Conservation (phyloP, 2,888 invertebrate species). For the Scelioninae gen. 1 region DNA sequence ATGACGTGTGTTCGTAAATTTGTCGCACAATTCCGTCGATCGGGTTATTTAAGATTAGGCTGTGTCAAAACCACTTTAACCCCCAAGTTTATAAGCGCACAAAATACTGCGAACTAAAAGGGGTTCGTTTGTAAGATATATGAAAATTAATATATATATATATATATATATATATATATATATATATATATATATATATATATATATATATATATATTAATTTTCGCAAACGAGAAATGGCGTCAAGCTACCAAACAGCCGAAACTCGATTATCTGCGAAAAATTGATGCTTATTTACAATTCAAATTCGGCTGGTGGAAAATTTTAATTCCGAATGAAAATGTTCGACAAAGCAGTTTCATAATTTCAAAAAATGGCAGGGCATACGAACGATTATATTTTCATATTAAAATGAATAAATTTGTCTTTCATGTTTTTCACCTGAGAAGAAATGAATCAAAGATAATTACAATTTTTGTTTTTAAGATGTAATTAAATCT, state of each 20-base stretch:
- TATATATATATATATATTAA: not conserved
- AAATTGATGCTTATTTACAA: slow-evolving; percentile 55
- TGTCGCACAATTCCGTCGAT: slow-evolving; percentile 9
- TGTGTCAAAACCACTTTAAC: slow-evolving; percentile 32
- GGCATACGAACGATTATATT: slow-evolving; percentile 9
- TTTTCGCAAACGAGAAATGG: too few relatives aligned
- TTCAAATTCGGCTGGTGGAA: slow-evolving; percentile 33
- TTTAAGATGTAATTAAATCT: too few relatives aligned
- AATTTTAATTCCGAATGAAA: slow-evolving; percentile 38
- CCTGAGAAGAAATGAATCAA: too few relatives aligned
- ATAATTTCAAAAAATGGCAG: slow-evolving; percentile 21
- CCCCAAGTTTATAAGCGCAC: slow-evolving; percentile 3
- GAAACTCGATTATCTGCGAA: slow-evolving; percentile 55
- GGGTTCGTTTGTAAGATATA: slow-evolving; percentile 33
- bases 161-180: not conserved
- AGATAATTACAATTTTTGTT: too few relatives aligned
- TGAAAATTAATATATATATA: slow-evolving; percentile 32
- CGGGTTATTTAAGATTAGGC: slow-evolving; percentile 37
- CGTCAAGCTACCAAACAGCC: slow-evolving; percentile 33
- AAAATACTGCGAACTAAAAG: slow-evolving; percentile 35
- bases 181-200: not conserved
- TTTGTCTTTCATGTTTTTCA: too few relatives aligned
- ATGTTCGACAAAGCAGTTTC: slow-evolving; percentile 38
- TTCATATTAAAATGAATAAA: not conserved
- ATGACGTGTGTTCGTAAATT: slow-evolving; percentile 1